phyloP scores from a whole-genome alignment of 2,797 vertebrate genomes.

The Phylloscopus collybita region DNA sequence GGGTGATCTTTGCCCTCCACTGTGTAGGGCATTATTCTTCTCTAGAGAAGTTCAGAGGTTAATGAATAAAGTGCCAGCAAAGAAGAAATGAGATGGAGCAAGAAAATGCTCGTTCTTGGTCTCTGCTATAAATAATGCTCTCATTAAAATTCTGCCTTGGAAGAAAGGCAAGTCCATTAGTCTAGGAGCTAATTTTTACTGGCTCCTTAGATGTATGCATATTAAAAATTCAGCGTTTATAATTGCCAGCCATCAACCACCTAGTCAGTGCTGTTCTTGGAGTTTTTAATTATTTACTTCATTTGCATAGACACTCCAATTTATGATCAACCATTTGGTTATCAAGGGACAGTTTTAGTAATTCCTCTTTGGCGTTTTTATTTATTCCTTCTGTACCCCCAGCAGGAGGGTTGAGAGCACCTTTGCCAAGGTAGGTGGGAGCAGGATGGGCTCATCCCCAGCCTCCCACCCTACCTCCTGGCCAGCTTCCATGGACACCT shows the following conservation, averaged over 20 bases:
- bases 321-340: slow-evolving; percentile 79
- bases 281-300: slow-evolving; percentile 85
- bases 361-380: slow-evolving; percentile 75
- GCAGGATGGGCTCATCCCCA: not conserved
- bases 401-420: not conserved
- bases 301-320: slow-evolving; percentile 84
- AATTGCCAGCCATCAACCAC: slow-evolving; percentile 85
- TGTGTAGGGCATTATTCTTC: slow-evolving; percentile 69
- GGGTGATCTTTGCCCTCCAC: slow-evolving; percentile 69
- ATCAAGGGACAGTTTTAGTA: slow-evolving; percentile 78
- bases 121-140: slow-evolving; percentile 80
- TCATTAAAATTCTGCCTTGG: slow-evolving; percentile 82
- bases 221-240: slow-evolving; percentile 84
- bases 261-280: slow-evolving; percentile 80
- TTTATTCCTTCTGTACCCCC: slow-evolving; percentile 67
- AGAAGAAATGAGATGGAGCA: slow-evolving; percentile 70
- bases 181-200: slow-evolving; percentile 83
- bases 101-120: slow-evolving; percentile 71
- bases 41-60: slow-evolving; percentile 73
- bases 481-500: rapidly evolving
- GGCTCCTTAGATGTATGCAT: slow-evolving; percentile 80
- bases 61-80: slow-evolving; percentile 77
- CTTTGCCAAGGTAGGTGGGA: not conserved
- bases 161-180: slow-evolving; percentile 83
- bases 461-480: rapidly evolving